Conservation (phyloP, 2,888 invertebrate genomes). For the Drosophila acutilabella region DNA sequence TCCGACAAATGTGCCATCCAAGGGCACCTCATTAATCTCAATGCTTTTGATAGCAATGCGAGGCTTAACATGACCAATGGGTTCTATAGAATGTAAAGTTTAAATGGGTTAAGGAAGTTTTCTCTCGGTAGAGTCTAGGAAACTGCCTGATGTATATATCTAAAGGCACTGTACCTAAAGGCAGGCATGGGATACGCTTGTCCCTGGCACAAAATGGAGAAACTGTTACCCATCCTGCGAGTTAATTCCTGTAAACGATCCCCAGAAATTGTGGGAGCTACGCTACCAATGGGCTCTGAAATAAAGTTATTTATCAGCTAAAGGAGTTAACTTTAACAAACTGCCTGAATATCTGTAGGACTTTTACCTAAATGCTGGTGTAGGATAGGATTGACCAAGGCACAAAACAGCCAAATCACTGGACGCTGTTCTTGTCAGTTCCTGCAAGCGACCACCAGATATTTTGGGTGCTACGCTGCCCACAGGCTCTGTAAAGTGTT, state of each 20-base stretch:
- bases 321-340: not conserved
- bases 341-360: conserved; percentile 46
- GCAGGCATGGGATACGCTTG: conserved; percentile 91
- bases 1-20: conserved; percentile 68
- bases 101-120: not conserved
- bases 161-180: conserved; percentile 88
- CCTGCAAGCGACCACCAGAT: conserved; percentile 86
- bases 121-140: too few species aligned
- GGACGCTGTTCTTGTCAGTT: conserved; percentile 77
- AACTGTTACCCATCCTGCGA: conserved; percentile 85
- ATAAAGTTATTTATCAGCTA: not conserved
- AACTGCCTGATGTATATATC: conserved; percentile 52
- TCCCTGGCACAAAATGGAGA: conserved; percentile 90
- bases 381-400: conserved; percentile 87
- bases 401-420: conserved; percentile 85
- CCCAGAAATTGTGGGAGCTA: conserved; percentile 88
- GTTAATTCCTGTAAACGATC: conserved; percentile 86
- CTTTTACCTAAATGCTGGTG: conserved; percentile 86
- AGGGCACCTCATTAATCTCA: conserved; percentile 80
- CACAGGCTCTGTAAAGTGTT: conserved; percentile 85
- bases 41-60: conserved; percentile 82
- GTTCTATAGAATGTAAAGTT: conserved; percentile 72
- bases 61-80: conserved; percentile 83
- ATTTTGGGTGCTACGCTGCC: conserved; percentile 86
- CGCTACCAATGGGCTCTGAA: conserved; percentile 89